These are phyloP conservation scores for Lacanobia wlatinum DNA, from an alignment of 2,888 invertebrate genomes.

Conservation along the genomic window DNA sequence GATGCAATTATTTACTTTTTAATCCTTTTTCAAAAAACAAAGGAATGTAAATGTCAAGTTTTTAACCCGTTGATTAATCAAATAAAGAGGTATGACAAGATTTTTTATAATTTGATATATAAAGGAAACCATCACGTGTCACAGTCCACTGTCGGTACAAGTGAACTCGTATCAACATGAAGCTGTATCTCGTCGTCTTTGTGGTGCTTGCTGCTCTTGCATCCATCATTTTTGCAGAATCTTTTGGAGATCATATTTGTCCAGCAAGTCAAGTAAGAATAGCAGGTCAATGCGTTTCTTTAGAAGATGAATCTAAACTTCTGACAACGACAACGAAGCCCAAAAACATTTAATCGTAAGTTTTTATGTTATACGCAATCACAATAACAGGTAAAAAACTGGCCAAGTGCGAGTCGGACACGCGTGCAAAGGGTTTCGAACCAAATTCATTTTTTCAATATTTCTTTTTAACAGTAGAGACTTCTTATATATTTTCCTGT, in stretches of 20 bases:
- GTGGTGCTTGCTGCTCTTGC: conserved; percentile 8
- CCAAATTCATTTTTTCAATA: too few relatives aligned
- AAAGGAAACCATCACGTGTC: neutral
- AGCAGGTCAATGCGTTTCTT: neutral
- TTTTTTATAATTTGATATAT: neutral
- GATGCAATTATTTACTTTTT: too few relatives aligned
- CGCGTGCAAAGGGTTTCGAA: too few relatives aligned
- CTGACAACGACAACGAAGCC: neutral
- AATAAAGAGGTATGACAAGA: neutral
- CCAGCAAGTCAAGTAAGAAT: neutral
- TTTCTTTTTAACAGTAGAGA: too few relatives aligned
- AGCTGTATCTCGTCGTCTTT: conserved; percentile 14
- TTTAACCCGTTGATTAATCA: neutral
- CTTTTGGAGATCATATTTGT: neutral
- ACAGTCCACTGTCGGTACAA: neutral
- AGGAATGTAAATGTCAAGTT: too few relatives aligned
- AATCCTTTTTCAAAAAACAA: too few relatives aligned
- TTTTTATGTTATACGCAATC: too few relatives aligned
- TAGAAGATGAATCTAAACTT: too few relatives aligned
- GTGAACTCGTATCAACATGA: conserved; percentile 2
- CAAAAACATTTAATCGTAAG: neutral
- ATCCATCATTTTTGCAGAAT: neutral
- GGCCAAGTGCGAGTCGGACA: too few relatives aligned
- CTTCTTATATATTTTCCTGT: too few relatives aligned
- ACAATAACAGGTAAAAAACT: too few relatives aligned